Percentiles rank a stretch among this genome's conserved stretches.
These are phyloP conservation scores for Andrena fulva DNA, from an alignment of 2,888 invertebrate genomes.

Conservation along the genomic window DNA sequence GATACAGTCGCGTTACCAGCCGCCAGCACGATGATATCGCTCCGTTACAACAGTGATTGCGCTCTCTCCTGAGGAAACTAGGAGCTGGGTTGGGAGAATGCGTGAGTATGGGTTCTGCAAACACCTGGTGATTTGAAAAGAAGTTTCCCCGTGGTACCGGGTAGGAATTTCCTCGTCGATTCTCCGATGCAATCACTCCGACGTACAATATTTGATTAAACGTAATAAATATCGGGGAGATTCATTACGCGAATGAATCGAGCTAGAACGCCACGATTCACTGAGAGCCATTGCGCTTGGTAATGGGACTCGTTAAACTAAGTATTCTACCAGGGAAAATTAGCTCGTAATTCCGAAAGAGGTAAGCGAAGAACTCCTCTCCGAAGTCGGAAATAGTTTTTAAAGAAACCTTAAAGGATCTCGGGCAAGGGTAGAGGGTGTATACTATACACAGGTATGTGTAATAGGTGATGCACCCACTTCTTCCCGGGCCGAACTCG, in stretches of 20 bases:
- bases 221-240: not conserved
- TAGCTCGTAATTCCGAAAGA: not conserved
- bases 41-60: not conserved
- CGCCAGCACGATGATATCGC: not conserved
- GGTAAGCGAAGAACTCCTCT: not conserved
- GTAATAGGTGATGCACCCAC: constrained; percentile 15
- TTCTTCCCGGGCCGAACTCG: constrained; percentile 11
- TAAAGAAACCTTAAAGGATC: not conserved
- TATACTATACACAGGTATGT: not conserved
- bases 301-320: not conserved
- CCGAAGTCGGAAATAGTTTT: not conserved
- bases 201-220: not conserved
- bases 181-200: not conserved
- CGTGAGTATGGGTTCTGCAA: not conserved
- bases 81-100: not conserved
- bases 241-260: not conserved
- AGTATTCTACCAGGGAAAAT: not conserved
- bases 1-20: constrained; percentile 1
- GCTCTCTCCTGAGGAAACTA: not conserved
- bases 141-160: not conserved
- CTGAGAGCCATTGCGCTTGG: not conserved
- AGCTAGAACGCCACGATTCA: not conserved
- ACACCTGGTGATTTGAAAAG: not conserved
- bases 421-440: not conserved
- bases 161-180: not conserved